Conservation (phyloP, 2,113 vertebrate species). For the Rhombomys opimus region DNA sequence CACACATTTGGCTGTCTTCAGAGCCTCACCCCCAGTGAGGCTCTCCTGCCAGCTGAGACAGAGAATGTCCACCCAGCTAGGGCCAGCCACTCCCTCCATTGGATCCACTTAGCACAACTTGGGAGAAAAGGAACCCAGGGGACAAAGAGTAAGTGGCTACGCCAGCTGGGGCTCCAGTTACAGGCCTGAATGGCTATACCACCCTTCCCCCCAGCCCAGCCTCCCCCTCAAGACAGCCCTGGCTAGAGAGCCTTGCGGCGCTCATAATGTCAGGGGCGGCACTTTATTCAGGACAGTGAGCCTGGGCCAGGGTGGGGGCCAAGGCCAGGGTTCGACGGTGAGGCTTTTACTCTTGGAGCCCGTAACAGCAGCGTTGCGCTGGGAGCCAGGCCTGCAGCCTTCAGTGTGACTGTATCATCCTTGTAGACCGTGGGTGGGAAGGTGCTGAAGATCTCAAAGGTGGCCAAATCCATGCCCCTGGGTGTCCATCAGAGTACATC, state of each 20-base stretch:
- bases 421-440: constrained; percentile 88
- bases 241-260: not conserved
- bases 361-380: constrained; percentile 88
- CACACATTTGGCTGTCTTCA: not conserved
- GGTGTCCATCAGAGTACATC: not conserved
- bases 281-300: constrained; percentile 72
- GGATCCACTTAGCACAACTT: constrained; percentile 1
- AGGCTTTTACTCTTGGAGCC: not conserved
- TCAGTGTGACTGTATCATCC: constrained; percentile 87
- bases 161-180: constrained; percentile 70
- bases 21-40: not conserved
- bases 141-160: constrained; percentile 68
- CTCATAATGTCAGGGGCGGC: not conserved
- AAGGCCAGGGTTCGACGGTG: not conserved
- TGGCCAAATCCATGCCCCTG: constrained; percentile 84
- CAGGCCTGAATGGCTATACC: not conserved
- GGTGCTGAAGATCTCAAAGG: constrained; percentile 92
- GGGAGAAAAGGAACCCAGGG: constrained; percentile 47
- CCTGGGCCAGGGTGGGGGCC: not conserved
- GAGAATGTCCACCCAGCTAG: not conserved
- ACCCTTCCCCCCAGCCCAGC: constrained; percentile 36
- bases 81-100: not conserved
- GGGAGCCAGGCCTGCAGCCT: constrained; percentile 88
- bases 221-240: not conserved
- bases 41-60: not conserved